Conservation (phyloP, 1,140 invertebrate species). For the Philotrypesis tridentata region DNA sequence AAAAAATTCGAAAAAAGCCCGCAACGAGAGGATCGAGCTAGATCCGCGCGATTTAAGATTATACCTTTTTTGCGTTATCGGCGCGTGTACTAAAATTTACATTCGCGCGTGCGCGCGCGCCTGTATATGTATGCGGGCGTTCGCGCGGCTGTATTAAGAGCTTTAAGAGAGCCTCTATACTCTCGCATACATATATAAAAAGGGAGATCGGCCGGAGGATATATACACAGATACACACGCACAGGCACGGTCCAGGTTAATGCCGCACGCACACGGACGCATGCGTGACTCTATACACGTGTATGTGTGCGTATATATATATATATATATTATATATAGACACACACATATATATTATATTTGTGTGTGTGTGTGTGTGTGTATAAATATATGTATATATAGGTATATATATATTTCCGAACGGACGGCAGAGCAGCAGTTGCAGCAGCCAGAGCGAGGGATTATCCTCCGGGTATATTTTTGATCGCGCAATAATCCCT, state of each 20-base stretch:
- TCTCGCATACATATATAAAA: background rate
- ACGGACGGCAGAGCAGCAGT: slow-evolving; percentile 57
- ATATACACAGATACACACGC: background rate
- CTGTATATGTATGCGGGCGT: background rate
- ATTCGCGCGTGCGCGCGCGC: too few species aligned
- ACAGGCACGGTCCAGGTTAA: background rate
- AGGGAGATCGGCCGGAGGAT: slow-evolving; percentile 8
- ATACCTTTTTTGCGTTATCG: slow-evolving; percentile 39
- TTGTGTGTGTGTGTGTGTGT: too few species aligned
- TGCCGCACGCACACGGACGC: background rate
- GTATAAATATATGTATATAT: too few species aligned
- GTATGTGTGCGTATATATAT: too few species aligned
- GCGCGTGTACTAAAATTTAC: slow-evolving; percentile 12
- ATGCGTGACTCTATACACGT: too few species aligned
- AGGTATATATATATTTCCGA: too few species aligned
- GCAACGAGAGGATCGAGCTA: slow-evolving; percentile 13
- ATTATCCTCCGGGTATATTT: slow-evolving; percentile 72
- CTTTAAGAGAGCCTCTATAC: background rate
- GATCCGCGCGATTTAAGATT: slow-evolving; percentile 41
- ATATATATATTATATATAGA: too few species aligned
- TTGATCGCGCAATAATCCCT: slow-evolving; percentile 73
- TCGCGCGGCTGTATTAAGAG: background rate
- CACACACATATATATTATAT: too few species aligned
- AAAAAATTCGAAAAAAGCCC: background rate
- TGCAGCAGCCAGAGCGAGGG: slow-evolving; percentile 47